Conservation (phyloP, 2,113 vertebrate species). For the Microtus pennsylvanicus region DNA sequence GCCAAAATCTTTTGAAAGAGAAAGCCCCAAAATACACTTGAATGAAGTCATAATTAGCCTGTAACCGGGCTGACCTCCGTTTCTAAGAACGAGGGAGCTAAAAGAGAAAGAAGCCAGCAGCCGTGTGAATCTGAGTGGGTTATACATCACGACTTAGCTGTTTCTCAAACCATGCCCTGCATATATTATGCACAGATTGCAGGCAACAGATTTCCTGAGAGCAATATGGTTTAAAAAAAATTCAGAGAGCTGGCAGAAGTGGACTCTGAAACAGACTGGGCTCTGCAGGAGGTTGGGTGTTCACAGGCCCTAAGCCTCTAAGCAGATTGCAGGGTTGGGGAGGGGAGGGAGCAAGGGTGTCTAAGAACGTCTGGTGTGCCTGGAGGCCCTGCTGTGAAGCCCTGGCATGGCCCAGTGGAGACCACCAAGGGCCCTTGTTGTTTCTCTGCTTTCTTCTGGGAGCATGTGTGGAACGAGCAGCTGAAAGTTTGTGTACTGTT, state of each 20-base stretch:
- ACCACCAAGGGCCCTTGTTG: neutral
- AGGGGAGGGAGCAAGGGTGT: neutral
- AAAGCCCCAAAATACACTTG: neutral
- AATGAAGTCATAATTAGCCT: constrained; percentile 49
- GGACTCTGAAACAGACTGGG: constrained; percentile 28
- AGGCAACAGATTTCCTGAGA: constrained; percentile 63
- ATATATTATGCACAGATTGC: constrained; percentile 55
- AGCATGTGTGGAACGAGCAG: neutral
- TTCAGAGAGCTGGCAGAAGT: constrained; percentile 52
- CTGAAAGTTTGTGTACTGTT: neutral
- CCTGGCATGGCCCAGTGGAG: neutral
- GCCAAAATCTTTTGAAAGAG: neutral
- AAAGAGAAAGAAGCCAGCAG: neutral
- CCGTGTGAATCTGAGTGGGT: constrained; percentile 56
- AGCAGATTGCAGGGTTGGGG: constrained; percentile 34
- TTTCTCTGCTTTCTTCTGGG: neutral
- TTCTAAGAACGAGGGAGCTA: neutral
- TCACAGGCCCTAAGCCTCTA: constrained; percentile 51
- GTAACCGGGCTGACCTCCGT: neutral
- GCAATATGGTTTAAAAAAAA: constrained; percentile 28
- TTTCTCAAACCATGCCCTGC: constrained; percentile 58
- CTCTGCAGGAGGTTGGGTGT: constrained; percentile 26
- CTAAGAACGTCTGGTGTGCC: neutral
- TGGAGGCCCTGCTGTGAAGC: neutral
- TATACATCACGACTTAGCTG: constrained; percentile 68